Evolutionary conservation across 2,113 vertebrate species (phyloP).

Genomic region (Falco punctatus): DNA sequence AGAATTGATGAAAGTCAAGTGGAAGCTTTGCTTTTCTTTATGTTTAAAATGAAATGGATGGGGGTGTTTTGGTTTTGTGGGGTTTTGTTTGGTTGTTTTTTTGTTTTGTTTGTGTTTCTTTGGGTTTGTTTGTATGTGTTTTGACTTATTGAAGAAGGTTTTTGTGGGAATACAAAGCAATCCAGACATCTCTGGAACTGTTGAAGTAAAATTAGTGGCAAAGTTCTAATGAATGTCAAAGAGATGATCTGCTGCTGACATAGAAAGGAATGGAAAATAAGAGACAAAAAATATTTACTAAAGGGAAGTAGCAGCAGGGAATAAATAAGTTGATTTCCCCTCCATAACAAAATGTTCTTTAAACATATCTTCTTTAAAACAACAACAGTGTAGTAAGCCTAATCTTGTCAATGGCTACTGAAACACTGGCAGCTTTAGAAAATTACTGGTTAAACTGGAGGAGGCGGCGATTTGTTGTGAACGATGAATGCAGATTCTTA

Average conservation of each 20-base stretch:
- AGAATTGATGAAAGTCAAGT: not conserved
- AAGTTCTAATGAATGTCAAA: not conserved
- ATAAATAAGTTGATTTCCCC: not conserved
- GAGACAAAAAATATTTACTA: not conserved
- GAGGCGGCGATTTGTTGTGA: not conserved
- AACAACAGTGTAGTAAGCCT: not conserved
- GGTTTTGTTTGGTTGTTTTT: not conserved
- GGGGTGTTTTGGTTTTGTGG: too few relatives aligned
- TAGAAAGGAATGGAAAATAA: not conserved
- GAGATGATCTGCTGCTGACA: not conserved
- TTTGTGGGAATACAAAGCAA: not conserved
- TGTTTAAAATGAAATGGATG: not conserved
- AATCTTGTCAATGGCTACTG: not conserved
- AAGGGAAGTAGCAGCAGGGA: not conserved
- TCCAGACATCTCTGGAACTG: not conserved
- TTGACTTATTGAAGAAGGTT: not conserved
- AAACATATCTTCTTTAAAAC: not conserved
- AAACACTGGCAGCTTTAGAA: not conserved
- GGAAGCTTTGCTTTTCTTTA: not conserved
- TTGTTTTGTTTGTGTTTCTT: not conserved
- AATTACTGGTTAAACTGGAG: not conserved
- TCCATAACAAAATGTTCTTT: too few relatives aligned
- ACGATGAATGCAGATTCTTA: not conserved
- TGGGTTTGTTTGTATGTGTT: too few relatives aligned
- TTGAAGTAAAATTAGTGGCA: not conserved